These are phyloP conservation scores for Spongia lamella DNA, from an alignment of 37 sponge, comb jelly and placozoan species.

Conservation along the genomic window DNA sequence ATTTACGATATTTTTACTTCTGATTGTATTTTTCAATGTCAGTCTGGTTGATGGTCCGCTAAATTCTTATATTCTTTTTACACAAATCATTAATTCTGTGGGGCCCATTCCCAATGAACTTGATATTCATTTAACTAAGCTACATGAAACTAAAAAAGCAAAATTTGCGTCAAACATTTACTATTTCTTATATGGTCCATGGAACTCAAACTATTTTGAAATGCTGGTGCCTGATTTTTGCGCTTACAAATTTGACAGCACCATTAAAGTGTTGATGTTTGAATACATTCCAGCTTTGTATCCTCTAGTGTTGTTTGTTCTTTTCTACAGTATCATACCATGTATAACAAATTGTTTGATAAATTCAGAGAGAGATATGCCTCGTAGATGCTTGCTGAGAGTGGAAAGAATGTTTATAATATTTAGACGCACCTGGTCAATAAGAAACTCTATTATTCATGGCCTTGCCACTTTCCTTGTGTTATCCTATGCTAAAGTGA, in stretches of 20 bases:
- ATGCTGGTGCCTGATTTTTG: slow-evolving; percentile 1
- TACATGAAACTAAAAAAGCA: too few species aligned
- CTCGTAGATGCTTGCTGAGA: too few species aligned
- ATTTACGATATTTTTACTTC: background rate
- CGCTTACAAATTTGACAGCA: background rate
- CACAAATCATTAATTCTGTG: background rate
- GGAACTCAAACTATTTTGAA: slow-evolving; percentile 22
- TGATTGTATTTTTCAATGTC: background rate
- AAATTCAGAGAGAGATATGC: too few species aligned
- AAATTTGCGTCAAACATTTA: background rate
- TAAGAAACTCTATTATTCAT: slow-evolving; percentile 19
- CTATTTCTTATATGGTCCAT: slow-evolving; percentile 13
- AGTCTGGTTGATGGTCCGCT: background rate
- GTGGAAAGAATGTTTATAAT: slow-evolving; percentile 2
- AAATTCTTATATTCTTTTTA: background rate
- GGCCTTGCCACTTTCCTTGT: slow-evolving; percentile 27
- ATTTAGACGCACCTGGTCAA: slow-evolving; percentile 14
- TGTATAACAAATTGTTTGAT: too few species aligned
- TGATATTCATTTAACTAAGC: too few species aligned
- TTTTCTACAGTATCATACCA: too few species aligned
- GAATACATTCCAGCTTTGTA: slow-evolving; percentile 16
- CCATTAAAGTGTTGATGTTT: slow-evolving; percentile 3
- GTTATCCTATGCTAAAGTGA: slow-evolving; percentile 17
- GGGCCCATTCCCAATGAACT: too few species aligned
- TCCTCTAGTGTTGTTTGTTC: slow-evolving; percentile 11